These are phyloP conservation scores for Idaea dimidiata DNA, from an alignment of 2,888 invertebrate genomes.

Conservation along the genomic window DNA sequence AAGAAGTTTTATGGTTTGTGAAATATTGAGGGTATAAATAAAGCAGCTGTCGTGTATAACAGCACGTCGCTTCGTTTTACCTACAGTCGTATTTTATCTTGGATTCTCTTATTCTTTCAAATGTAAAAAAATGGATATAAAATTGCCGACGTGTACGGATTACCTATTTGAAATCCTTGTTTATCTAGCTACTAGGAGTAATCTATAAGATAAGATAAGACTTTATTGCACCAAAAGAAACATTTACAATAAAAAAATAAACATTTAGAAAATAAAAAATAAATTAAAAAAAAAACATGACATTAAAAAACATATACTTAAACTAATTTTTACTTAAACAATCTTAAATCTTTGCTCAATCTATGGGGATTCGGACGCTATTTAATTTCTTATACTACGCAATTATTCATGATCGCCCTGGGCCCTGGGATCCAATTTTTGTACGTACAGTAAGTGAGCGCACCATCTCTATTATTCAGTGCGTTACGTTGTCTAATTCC, in stretches of 20 bases:
- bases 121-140: conserved; percentile 64
- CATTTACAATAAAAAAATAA: no score
- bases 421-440: conserved; percentile 5
- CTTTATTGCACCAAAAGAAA: no score
- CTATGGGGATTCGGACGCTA: conserved; percentile 26
- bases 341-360: no score
- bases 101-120: conserved; percentile 68
- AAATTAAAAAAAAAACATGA: no score
- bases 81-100: conserved; percentile 70
- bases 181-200: not conserved
- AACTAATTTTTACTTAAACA: no score
- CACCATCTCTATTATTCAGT: conserved; percentile 15
- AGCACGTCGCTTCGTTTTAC: conserved; percentile 66
- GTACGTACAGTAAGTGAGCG: conserved; percentile 10
- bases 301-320: no score
- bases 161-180: not conserved
- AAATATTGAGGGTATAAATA: conserved; percentile 79
- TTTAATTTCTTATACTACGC: conserved; percentile 20
- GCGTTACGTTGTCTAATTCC: conserved; percentile 8
- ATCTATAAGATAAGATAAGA: no score
- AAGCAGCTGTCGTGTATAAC: conserved; percentile 72
- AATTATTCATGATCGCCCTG: conserved; percentile 12
- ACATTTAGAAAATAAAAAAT: no score
- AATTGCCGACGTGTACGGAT: conserved; percentile 16
- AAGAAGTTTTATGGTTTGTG: conserved; percentile 77